Evolutionary conservation across 2,113 vertebrate genomes (phyloP).

Genomic region (Seriola aureovittata): DNA sequence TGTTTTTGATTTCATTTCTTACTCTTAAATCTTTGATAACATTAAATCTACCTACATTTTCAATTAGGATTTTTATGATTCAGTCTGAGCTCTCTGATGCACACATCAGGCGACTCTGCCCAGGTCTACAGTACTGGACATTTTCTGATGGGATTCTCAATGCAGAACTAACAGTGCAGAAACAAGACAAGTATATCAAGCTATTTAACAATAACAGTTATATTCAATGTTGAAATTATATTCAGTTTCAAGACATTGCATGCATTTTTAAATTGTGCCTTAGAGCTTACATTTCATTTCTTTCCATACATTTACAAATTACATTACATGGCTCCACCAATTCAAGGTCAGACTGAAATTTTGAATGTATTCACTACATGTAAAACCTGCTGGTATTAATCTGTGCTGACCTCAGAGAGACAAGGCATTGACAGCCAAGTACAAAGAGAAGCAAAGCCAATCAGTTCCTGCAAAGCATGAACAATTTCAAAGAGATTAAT

Average conservation of each 20-base stretch:
- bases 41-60: too few relatives aligned
- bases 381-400: slow-evolving; percentile 19
- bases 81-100: too few relatives aligned
- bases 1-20: too few relatives aligned
- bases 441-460: slow-evolving; percentile 8
- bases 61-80: too few relatives aligned
- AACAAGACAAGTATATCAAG: not conserved
- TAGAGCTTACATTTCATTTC: not conserved
- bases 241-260: not conserved
- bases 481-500: slow-evolving; percentile 24
- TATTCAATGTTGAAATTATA: not conserved
- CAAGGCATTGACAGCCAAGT: not conserved
- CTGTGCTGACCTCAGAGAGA: not conserved
- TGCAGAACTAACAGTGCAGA: not conserved
- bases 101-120: too few relatives aligned
- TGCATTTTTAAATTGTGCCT: not conserved
- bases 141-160: not conserved
- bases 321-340: not conserved
- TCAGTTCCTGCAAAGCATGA: slow-evolving; percentile 4
- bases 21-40: too few relatives aligned
- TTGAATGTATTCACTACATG: not conserved
- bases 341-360: not conserved
- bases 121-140: too few relatives aligned
- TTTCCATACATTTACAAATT: too few relatives aligned
- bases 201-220: not conserved